Conservation (phyloP, 2,888 invertebrate species). For the Oithona nana region DNA sequence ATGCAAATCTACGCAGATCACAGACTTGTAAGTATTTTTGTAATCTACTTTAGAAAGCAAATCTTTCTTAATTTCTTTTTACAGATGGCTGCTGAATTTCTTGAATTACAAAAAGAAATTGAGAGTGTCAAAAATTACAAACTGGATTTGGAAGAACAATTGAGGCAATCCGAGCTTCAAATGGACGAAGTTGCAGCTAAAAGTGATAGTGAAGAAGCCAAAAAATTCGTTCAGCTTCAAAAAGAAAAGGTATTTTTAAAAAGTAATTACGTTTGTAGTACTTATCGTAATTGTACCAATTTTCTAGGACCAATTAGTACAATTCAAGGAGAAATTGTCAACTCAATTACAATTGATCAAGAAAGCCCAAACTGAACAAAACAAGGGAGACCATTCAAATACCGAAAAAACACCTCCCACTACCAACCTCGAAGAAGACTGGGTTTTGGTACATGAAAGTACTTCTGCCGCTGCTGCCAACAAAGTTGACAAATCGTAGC, state of each 20-base stretch:
- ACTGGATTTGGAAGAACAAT: neutral
- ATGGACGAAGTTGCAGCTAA: slow-evolving; percentile 3
- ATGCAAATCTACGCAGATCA: slow-evolving; percentile 71
- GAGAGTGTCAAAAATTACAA: neutral
- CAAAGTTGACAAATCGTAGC: no score
- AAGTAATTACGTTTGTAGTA: neutral
- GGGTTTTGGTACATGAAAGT: slow-evolving; percentile 3
- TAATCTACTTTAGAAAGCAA: neutral
- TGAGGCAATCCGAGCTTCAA: neutral
- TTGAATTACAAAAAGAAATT: slow-evolving; percentile 68
- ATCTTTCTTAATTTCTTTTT: slow-evolving; percentile 3
- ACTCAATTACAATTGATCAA: slow-evolving; percentile 11
- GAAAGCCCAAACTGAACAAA: neutral
- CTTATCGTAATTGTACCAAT: neutral
- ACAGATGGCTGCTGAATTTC: slow-evolving; percentile 65
- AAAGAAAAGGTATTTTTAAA: neutral
- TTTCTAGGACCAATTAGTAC: slow-evolving; percentile 6
- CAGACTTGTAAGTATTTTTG: slow-evolving; percentile 31
- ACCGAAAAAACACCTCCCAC: neutral
- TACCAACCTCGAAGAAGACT: neutral
- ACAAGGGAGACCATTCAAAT: no score
- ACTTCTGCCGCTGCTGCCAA: no score
- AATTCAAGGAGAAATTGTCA: slow-evolving; percentile 11
- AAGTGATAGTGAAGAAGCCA: neutral
- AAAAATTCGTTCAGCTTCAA: neutral